phyloP scores from a whole-genome alignment of 2,888 invertebrate species.

The Tenthredo distinguenda region DNA sequence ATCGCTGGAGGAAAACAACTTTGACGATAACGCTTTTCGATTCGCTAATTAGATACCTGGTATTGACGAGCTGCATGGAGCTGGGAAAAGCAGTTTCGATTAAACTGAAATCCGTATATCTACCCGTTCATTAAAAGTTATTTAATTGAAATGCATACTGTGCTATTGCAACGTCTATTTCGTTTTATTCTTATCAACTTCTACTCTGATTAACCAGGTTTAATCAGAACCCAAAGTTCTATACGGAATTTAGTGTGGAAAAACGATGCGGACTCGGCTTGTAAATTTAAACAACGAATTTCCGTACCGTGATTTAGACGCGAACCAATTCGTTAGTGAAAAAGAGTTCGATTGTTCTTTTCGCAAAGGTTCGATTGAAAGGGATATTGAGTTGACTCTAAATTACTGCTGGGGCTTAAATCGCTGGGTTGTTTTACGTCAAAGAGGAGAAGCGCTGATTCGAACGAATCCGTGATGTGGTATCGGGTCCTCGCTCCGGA shows the following conservation, averaged over 20 bases:
- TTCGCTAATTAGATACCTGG: background rate
- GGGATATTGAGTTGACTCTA: conserved; percentile 28
- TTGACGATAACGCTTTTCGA: background rate
- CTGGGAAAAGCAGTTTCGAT: background rate
- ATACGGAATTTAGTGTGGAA: background rate
- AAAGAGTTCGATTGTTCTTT: conserved; percentile 14
- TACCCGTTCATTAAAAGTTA: conserved; percentile 6
- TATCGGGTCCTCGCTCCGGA: background rate
- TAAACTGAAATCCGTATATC: background rate
- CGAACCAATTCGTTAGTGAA: conserved; percentile 44
- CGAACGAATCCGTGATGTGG: conserved; percentile 19
- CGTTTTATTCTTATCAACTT: background rate
- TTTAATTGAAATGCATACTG: background rate
- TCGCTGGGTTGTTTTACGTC: conserved; percentile 28
- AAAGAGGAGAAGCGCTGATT: conserved; percentile 33
- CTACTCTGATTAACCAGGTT: background rate
- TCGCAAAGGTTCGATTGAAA: conserved; percentile 27
- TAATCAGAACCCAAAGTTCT: background rate
- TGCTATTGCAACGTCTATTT: background rate
- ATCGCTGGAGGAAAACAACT: background rate
- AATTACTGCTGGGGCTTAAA: conserved; percentile 35
- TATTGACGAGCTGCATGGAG: background rate
- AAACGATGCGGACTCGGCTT: background rate
- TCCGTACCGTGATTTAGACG: background rate
- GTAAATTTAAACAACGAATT: conserved; percentile 1